phyloP scores from a whole-genome alignment of 2,113 vertebrate genomes.

The Benitochromis conjunctus region DNA sequence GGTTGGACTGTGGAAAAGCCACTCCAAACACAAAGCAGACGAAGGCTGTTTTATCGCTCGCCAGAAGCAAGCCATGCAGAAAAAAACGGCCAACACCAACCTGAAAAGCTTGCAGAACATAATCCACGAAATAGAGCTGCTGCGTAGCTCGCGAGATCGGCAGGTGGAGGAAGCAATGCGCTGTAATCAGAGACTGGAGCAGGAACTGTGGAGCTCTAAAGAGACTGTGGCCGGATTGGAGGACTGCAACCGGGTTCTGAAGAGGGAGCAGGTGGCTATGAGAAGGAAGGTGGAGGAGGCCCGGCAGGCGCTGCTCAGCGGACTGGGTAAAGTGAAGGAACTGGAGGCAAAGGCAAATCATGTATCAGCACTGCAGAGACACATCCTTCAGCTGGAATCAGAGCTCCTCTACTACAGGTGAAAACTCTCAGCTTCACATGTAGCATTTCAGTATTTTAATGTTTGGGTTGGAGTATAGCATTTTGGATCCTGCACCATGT shows the following conservation, averaged over 20 bases:
- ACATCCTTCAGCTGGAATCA: slow-evolving; percentile 79
- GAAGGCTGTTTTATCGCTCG: slow-evolving; percentile 69
- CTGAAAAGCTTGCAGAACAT: slow-evolving; percentile 70
- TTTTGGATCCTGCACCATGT: rapidly evolving
- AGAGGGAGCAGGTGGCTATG: slow-evolving; percentile 81
- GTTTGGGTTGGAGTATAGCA: background rate
- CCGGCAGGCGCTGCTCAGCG: slow-evolving; percentile 75
- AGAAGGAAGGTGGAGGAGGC: slow-evolving; percentile 87
- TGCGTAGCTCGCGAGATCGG: slow-evolving; percentile 73
- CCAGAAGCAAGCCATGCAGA: slow-evolving; percentile 48
- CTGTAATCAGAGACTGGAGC: slow-evolving; percentile 79
- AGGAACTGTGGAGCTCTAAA: slow-evolving; percentile 78
- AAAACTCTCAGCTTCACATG: background rate
- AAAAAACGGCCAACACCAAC: slow-evolving; percentile 5
- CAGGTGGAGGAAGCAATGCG: slow-evolving; percentile 79
- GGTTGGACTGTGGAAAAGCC: slow-evolving; percentile 91
- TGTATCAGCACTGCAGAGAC: slow-evolving; percentile 77
- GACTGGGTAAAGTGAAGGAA: slow-evolving; percentile 87
- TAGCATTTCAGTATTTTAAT: background rate
- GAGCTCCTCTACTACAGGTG: slow-evolving; percentile 86
- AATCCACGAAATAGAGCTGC: slow-evolving; percentile 76
- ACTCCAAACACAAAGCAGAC: slow-evolving; percentile 72
- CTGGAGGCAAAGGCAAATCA: slow-evolving; percentile 81
- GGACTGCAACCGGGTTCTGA: slow-evolving; percentile 78
- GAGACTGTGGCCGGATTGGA: slow-evolving; percentile 75